phyloP scores from a whole-genome alignment of 2,888 invertebrate genomes.

The Altica lythri region DNA sequence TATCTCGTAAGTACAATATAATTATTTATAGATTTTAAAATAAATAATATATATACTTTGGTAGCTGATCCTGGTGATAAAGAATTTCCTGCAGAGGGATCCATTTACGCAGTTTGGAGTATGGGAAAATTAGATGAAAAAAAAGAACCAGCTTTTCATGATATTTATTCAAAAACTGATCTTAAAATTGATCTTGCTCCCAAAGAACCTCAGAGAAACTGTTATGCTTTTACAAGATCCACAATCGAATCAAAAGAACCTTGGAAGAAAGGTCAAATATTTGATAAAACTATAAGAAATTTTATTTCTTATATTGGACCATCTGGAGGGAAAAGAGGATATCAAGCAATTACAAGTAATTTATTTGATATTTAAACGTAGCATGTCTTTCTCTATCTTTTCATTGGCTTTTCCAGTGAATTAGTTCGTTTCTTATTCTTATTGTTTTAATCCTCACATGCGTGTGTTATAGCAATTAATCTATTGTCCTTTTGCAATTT shows the following conservation, averaged over 20 bases:
- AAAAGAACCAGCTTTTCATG: slow-evolving; percentile 83
- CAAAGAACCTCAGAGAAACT: slow-evolving; percentile 69
- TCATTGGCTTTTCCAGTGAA: no score
- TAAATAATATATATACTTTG: not conserved
- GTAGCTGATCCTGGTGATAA: slow-evolving; percentile 79
- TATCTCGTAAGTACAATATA: slow-evolving; percentile 65
- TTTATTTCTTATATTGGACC: slow-evolving; percentile 85
- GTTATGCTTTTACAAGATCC: slow-evolving; percentile 70
- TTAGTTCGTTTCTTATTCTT: no score
- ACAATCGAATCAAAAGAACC: slow-evolving; percentile 52
- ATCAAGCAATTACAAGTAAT: slow-evolving; percentile 71
- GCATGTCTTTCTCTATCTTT: no score
- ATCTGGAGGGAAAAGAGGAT: slow-evolving; percentile 79
- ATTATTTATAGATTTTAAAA: not conserved
- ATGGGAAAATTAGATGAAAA: slow-evolving; percentile 77
- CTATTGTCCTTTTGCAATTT: no score
- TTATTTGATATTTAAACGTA: not conserved
- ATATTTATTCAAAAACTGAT: slow-evolving; percentile 74
- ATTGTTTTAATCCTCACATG: no score
- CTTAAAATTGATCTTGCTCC: slow-evolving; percentile 69
- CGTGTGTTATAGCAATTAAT: no score
- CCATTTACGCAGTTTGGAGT: slow-evolving; percentile 78
- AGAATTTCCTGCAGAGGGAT: slow-evolving; percentile 67
- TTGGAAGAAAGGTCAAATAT: slow-evolving; percentile 70
- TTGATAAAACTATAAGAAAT: slow-evolving; percentile 72